Conservation (phyloP, 1,140 invertebrate genomes). For the Leptonema lineaticorne region DNA sequence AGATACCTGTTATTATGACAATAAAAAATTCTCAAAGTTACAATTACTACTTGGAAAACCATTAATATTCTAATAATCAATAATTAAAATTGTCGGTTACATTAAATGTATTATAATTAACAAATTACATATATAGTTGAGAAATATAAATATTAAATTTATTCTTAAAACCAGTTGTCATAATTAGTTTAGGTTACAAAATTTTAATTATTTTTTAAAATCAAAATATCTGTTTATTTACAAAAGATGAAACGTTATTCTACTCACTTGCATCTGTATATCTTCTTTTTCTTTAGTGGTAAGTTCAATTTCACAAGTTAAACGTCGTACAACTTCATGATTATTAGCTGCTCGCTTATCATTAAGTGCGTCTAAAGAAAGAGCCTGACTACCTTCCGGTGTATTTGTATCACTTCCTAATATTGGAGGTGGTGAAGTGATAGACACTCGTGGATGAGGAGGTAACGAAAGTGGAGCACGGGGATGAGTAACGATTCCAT, state of each 20-base stretch:
- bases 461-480: conserved; percentile 25
- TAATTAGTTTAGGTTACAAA: neutral
- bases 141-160: neutral
- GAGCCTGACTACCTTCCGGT: conserved; percentile 25
- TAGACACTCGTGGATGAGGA: conserved; percentile 34
- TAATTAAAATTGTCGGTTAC: too few species aligned
- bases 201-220: neutral
- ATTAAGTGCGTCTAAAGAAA: conserved; percentile 22
- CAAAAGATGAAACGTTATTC: neutral
- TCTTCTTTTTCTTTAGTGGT: conserved; percentile 68
- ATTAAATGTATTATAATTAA: too few species aligned
- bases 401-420: conserved; percentile 29
- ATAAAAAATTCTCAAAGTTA: conserved; percentile 22
- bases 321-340: conserved; percentile 21
- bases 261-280: conserved; percentile 66
- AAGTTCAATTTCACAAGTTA: conserved; percentile 62
- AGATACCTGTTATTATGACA: conserved; percentile 28
- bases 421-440: conserved; percentile 34
- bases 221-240: neutral
- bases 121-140: neutral
- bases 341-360: conserved; percentile 8
- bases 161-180: neutral
- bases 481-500: conserved; percentile 27
- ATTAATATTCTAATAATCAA: too few species aligned
- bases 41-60: too few species aligned